Conservation (phyloP, 2,888 invertebrate species). For the Lepeophtheirus nordmannii region DNA sequence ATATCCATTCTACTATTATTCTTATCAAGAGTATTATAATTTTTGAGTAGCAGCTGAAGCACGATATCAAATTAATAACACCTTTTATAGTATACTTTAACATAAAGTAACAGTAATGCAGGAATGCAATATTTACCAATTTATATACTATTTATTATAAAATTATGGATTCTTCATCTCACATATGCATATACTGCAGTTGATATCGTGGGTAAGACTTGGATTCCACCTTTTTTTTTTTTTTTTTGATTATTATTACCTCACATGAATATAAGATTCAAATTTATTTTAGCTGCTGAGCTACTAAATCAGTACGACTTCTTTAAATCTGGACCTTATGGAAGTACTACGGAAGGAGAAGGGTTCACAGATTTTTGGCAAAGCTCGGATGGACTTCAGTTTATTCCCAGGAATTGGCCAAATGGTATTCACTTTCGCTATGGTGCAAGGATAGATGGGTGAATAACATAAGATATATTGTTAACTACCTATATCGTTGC, state of each 20-base stretch:
- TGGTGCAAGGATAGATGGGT: conserved; percentile 18
- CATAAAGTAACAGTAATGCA: no score
- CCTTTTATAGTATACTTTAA: no score
- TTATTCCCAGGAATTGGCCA: conserved; percentile 14
- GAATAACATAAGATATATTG: conserved; percentile 2
- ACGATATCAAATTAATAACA: no score
- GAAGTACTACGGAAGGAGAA: conserved; percentile 13
- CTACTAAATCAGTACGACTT: background rate
- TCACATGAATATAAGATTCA: no score
- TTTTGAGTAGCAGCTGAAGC: no score
- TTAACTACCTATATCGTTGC: no score
- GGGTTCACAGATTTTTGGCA: conserved; percentile 21
- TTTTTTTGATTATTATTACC: no score
- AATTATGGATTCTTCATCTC: background rate
- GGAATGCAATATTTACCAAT: no score
- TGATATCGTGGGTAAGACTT: background rate
- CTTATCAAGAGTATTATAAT: no score
- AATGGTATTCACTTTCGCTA: conserved; percentile 5
- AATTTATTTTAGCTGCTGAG: background rate
- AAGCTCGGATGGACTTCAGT: conserved; percentile 7
- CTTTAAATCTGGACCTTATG: conserved; percentile 16
- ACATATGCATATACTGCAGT: background rate
- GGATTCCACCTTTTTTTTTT: background rate
- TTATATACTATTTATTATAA: background rate
- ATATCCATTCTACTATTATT: no score